Base-by-base conservation (phyloP, 2,888 invertebrate species). In the Drosophila kanekoi region DNA sequence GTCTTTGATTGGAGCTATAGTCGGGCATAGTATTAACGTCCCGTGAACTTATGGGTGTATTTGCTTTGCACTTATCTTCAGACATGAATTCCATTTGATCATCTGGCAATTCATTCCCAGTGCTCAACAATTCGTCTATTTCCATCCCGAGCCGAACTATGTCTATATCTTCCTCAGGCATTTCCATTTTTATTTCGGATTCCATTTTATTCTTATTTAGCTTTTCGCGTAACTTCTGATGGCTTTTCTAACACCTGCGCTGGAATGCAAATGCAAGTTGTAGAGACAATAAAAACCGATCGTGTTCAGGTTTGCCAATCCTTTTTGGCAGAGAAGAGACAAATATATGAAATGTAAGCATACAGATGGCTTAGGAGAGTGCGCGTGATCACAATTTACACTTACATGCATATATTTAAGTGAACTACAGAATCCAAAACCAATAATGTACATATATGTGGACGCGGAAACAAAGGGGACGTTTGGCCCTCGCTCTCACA, bases 161-260 rank as follows among this genome's bases (percentile, higher is more conserved):
- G 16, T 41, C 18, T 1, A 49, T 20, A 3, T 61, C 11, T 11
- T 28, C 23, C 1, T 48, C 45, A 20, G 33, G 2, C 4, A 4
- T 8, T 59, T 54, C 58, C 14, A 37, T 5, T 10, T 54, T 63
- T 8, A 45, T 14, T 32, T n/a, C 16, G 32, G 10, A 13, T 18
- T 37, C n/a, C 1, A 43, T 35, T n/a, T 40, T n/a, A 38, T 1
- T n/a, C 14, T 45, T 51, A 0, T 8, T 35, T 0, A 76, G 28
- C 10, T 37, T 51, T 4, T 38, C 35, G 11, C 9, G 43, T 1
- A 77, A 40, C 20, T 67, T 6, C 49, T 53, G 28, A 16, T 53
- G 53, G n/a, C 73, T 72, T 11, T 49, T 53, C 28, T 77, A 49
- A 40, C 56, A 75, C 45, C 35, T 72, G 11, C 62, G 59, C 16